Percentiles rank a stretch among this genome's conserved stretches.
phyloP scores from a whole-genome alignment of 35 echinoderm and acorn worm genomes.

The Amphiura filiformis region DNA sequence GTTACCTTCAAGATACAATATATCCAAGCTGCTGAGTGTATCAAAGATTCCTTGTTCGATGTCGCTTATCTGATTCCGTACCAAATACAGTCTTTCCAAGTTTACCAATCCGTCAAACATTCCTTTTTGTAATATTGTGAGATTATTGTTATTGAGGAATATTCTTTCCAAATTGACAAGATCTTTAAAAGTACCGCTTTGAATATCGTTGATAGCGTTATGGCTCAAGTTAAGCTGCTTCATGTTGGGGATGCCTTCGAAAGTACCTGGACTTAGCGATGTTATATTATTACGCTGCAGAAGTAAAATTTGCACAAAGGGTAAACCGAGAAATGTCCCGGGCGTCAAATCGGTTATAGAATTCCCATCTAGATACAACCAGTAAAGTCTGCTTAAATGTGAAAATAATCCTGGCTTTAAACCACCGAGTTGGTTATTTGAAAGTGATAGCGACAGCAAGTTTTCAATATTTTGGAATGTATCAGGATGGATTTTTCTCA shows the following conservation, averaged over 20 bases:
- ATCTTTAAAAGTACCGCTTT: background rate
- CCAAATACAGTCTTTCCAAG: background rate
- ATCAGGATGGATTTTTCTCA: background rate
- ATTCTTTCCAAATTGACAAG: background rate
- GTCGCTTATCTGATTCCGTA: background rate
- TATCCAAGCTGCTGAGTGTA: background rate
- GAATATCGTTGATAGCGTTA: background rate
- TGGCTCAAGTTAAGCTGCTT: background rate
- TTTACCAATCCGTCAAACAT: background rate
- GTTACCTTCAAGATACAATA: background rate
- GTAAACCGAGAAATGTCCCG: background rate
- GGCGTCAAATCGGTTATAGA: background rate
- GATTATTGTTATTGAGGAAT: background rate
- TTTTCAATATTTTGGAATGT: background rate
- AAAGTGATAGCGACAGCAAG: background rate
- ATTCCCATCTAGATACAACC: background rate
- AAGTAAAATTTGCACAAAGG: background rate
- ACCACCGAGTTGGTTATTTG: background rate
- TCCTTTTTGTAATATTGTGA: background rate
- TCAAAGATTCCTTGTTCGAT: background rate
- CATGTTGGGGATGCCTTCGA: background rate
- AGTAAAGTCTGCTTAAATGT: background rate
- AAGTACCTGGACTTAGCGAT: background rate
- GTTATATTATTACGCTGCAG: background rate
- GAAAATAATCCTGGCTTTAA: background rate